Base-by-base conservation (phyloP, 2,888 invertebrate species). In the Anaspis maculata region DNA sequence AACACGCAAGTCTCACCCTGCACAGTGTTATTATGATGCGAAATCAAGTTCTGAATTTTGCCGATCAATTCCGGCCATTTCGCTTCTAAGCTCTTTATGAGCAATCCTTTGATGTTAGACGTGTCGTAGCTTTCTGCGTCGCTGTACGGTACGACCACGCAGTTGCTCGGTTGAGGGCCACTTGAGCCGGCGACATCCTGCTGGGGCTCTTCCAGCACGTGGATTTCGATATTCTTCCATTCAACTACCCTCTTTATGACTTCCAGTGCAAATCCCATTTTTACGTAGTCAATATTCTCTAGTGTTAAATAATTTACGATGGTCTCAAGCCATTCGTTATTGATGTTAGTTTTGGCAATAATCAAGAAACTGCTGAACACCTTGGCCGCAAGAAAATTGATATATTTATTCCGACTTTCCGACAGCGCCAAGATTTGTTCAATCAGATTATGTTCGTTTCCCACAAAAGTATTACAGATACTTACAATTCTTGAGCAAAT, bases 161-260 rank as follows among this genome's bases (percentile, higher is more conserved):
- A 81, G 37, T 53, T 32, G 6, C 32, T 43, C 12, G 24, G 24
- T 14, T 49, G 41, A 13, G 45, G 41, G 10, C 45, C 48, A 36
- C 57, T 60, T 9, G 55, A 44, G 11, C 56, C 52, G 1, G 60
- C 54, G 15, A 47, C 51, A 27, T 61, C 60, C 30, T 48, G 44
- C 54, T 57, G 30, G 56, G 66, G 13, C 67, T 86, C 87, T 55
- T 88, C 87, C 22, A 86, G 59, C 1, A 87, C 83, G 68, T 88
- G 88, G 49, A 78, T 74, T 57, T 83, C 79, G 15, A 81, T 68
- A 63, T 90, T 88, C 55, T 86, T 89, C 82, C 88, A 89, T 57
- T 90, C 89, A 0, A 90, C 83, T 52, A 90, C 84, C 48, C 86
- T 76, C 56, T 86, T 86, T 30, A 90, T 82, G 26, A 90, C 77